Percentiles rank a stretch among this genome's conserved stretches.
Evolutionary conservation across 2,888 invertebrate genomes (phyloP).

Genomic region (Drosophila rellima): DNA sequence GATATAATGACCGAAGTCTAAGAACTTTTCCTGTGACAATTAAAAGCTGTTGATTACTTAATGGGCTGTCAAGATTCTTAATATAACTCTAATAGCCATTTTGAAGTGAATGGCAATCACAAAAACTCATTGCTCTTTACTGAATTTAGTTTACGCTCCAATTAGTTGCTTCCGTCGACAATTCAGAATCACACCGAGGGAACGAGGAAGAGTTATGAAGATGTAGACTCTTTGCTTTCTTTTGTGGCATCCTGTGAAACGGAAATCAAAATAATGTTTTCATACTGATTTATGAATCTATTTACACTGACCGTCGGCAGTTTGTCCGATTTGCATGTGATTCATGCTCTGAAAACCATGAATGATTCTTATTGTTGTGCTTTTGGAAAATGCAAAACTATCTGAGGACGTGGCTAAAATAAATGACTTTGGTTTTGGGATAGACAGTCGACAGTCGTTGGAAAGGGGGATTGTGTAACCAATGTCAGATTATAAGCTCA

Average conservation of each 20-base stretch:
- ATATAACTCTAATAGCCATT: neutral
- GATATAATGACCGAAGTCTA: neutral
- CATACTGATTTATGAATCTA: constrained; percentile 80
- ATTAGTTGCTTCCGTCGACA: constrained; percentile 71
- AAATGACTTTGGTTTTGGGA: constrained; percentile 72
- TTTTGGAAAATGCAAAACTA: constrained; percentile 60
- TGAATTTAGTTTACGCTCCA: constrained; percentile 72
- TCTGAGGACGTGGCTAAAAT: constrained; percentile 40
- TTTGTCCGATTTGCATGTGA: constrained; percentile 76
- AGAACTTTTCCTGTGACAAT: neutral
- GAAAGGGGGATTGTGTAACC: constrained; percentile 44
- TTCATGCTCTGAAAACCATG: constrained; percentile 82
- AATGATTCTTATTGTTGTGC: constrained; percentile 72
- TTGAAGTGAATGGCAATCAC: constrained; percentile 15
- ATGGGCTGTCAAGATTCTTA: constrained; percentile 3
- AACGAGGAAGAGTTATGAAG: constrained; percentile 24
- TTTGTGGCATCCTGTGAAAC: constrained; percentile 65
- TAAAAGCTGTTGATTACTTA: neutral
- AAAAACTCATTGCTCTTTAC: constrained; percentile 34
- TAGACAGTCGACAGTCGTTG: neutral
- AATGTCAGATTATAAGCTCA: constrained; percentile 59
- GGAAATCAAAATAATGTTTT: constrained; percentile 82
- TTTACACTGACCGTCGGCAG: constrained; percentile 66
- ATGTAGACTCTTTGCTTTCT: constrained; percentile 40
- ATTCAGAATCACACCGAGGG: constrained; percentile 29